Base-by-base conservation (phyloP, 1,140 invertebrate genomes). In the Brachionus rotundiformis region DNA sequence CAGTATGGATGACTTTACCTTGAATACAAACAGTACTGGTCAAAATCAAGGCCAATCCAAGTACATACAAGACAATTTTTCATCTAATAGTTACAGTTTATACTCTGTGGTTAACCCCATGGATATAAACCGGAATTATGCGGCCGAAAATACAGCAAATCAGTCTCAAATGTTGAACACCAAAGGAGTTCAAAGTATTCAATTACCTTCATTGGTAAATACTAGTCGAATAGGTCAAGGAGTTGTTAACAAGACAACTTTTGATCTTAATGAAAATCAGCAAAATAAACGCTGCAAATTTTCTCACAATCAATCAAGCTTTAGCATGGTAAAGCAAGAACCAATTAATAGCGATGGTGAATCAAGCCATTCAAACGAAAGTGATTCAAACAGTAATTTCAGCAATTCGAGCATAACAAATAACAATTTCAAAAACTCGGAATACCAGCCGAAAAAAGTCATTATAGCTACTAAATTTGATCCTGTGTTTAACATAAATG, bases 291-390 rank as follows among this genome's bases (percentile, higher is more conserved):
- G 68, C 19, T 41, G 68, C 13, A 73, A 73, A 44, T 73, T 44
- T 73, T 31, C 68, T 13, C 68, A 73, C 19, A 79, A 79, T 63
- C 27, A 33, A 29, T 19, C 44, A 11, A 59, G 10, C 59, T 59
- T 61, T 54, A 54, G 29, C n/a, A 41, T 63, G 27, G 54, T 59
- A 3, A 59, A 63, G 19, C 76, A 79, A 27, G 59, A 79, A 13
- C 59, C 19, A 25, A 79, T 79, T 16, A 79, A 61, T 63, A 79
- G 76, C 16, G 76, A 79, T 27, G 76, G 76, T 41, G 76, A 79
- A 39, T 79, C 76, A 16, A 79, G 16, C 16, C 31, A 59, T 59
- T 79, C 76, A 23, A 79, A 79, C 31, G 76, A 79, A 23, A 59
- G 76, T 11, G 49, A 77, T 36, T 39, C 76, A n/a, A 59, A 54